These are phyloP conservation scores for Eutolmus rufibarbis DNA, from an alignment of 2,888 invertebrate species.

Conservation along the genomic window DNA sequence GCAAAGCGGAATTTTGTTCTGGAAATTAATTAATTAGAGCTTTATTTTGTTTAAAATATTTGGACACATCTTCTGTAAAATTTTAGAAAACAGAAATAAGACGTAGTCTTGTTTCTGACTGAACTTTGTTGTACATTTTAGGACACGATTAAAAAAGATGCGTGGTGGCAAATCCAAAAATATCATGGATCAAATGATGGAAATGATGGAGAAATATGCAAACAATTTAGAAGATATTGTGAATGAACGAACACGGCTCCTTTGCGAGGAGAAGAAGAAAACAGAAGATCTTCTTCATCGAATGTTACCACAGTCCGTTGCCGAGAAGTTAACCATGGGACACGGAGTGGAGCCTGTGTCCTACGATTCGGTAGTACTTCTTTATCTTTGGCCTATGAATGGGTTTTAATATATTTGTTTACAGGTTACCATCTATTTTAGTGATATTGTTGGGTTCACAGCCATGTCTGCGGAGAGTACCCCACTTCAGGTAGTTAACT, in stretches of 20 bases:
- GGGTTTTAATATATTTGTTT: neutral
- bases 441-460: constrained; percentile 97
- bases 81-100: no score
- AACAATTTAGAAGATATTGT: constrained; percentile 95
- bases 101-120: neutral
- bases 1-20: neutral
- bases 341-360: constrained; percentile 92
- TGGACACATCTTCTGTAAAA: neutral
- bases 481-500: constrained; percentile 92
- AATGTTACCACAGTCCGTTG: constrained; percentile 95
- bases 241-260: constrained; percentile 85
- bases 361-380: constrained; percentile 76
- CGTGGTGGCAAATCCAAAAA: constrained; percentile 85
- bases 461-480: constrained; percentile 94
- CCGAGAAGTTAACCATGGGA: constrained; percentile 84
- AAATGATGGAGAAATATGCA: constrained; percentile 97
- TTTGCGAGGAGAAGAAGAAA: constrained; percentile 92
- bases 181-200: constrained; percentile 97
- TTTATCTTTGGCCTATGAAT: neutral
- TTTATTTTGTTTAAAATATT: neutral
- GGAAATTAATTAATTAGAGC: neutral
- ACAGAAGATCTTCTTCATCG: constrained; percentile 91
- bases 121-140: constrained; percentile 50
- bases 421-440: constrained; percentile 87
- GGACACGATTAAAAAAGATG: constrained; percentile 82